These are phyloP conservation scores for Yasuhikotakia modesta DNA, from an alignment of 2,797 vertebrate species.

Conservation along the genomic window DNA sequence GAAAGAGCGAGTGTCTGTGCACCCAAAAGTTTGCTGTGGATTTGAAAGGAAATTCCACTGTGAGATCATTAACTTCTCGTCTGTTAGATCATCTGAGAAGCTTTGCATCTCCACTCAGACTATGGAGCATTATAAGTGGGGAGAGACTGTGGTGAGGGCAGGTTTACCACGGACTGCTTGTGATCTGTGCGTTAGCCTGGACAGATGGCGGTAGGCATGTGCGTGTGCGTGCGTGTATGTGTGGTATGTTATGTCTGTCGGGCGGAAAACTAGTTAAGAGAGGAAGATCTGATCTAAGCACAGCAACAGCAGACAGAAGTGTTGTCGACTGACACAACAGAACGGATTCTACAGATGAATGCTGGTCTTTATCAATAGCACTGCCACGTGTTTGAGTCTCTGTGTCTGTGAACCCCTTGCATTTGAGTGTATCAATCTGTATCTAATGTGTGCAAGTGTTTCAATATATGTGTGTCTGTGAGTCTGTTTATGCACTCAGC, in stretches of 20 bases:
- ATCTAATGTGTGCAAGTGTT: conserved; percentile 49
- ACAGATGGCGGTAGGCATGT: conserved; percentile 44
- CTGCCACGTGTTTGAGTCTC: conserved; percentile 47
- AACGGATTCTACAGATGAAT: conserved; percentile 37
- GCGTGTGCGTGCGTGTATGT: conserved; percentile 37
- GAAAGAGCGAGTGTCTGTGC: not conserved
- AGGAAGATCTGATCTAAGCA: conserved; percentile 82
- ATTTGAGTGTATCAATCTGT: conserved; percentile 64
- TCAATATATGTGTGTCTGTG: not conserved
- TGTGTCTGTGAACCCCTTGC: conserved; percentile 56
- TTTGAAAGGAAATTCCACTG: conserved; percentile 2
- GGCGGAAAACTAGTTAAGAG: conserved; percentile 77
- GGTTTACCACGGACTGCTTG: conserved; percentile 26
- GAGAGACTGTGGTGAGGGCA: conserved; percentile 17
- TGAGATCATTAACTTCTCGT: conserved; percentile 7
- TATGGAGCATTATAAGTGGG: not conserved
- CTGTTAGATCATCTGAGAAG: not conserved
- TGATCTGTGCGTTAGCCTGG: conserved; percentile 37
- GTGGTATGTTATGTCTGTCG: conserved; percentile 58
- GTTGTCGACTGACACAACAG: conserved; percentile 35
- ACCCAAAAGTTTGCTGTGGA: conserved; percentile 28
- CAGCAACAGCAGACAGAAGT: conserved; percentile 77
- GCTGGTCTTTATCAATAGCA: not conserved
- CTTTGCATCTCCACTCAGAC: not conserved
- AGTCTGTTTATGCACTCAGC: not conserved